phyloP scores from a whole-genome alignment of 2,113 vertebrate species.

The Phodopus roborovskii region DNA sequence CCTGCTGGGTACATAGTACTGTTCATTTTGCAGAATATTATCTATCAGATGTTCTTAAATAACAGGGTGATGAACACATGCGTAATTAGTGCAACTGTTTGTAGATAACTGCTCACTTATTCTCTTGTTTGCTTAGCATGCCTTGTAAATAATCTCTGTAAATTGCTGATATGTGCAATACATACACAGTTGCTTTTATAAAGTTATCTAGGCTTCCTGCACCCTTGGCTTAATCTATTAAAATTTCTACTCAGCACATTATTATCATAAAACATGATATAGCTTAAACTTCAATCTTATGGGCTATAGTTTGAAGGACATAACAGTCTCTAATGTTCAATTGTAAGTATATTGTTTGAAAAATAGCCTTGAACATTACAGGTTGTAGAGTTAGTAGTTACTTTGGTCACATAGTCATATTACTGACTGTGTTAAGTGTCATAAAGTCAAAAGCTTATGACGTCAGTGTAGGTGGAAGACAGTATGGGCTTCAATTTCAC shows the following conservation, averaged over 20 bases:
- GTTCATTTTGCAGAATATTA: constrained; percentile 80
- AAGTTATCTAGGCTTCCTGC: neutral
- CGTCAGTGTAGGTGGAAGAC: neutral
- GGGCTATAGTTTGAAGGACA: constrained; percentile 29
- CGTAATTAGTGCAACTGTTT: constrained; percentile 82
- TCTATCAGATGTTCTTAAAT: constrained; percentile 80
- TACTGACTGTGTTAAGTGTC: no score
- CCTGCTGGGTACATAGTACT: constrained; percentile 84
- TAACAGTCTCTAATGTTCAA: constrained; percentile 1
- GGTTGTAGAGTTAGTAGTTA: no score
- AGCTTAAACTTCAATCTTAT: constrained; percentile 26
- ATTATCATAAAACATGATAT: neutral
- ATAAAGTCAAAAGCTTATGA: neutral
- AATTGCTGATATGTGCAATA: neutral
- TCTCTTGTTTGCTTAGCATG: constrained; percentile 55
- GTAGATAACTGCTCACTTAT: constrained; percentile 72
- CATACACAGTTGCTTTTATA: constrained; percentile 27
- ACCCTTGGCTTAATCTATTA: neutral
- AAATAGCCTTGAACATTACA: neutral
- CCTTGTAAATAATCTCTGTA: constrained; percentile 48
- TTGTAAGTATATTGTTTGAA: neutral
- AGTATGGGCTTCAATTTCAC: neutral
- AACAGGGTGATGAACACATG: constrained; percentile 68
- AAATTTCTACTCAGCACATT: neutral
- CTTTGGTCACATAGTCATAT: no score